Percentiles rank a stretch among this genome's conserved stretches.
Conservation (phyloP, 2,888 invertebrate species). For the Tuberolachnus salignus region DNA sequence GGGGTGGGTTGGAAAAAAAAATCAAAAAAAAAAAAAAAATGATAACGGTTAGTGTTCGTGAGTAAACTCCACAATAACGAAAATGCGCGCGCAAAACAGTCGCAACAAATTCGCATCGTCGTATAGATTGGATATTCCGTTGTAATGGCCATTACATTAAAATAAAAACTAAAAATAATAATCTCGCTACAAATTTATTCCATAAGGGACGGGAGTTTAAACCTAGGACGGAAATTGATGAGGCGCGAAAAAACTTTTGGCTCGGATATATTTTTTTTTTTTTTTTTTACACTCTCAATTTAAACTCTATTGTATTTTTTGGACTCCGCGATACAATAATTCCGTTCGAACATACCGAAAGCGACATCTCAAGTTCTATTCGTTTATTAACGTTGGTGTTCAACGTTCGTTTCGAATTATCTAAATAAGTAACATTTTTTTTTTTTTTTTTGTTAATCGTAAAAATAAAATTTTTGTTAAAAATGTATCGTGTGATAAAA, state of each 20-base stretch:
- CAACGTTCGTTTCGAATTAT: too few relatives aligned
- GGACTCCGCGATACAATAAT: neutral
- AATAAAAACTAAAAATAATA: too few relatives aligned
- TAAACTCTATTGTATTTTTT: conserved; percentile 32
- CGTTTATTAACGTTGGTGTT: too few relatives aligned
- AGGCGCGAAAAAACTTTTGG: conserved; percentile 49
- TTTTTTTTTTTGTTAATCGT: too few relatives aligned
- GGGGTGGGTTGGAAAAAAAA: too few relatives aligned
- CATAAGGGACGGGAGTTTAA: conserved; percentile 21
- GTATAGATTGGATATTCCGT: conserved; percentile 27
- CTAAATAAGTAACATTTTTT: too few relatives aligned
- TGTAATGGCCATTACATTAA: conserved; percentile 21
- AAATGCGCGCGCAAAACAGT: neutral
- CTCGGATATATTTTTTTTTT: conserved; percentile 33
- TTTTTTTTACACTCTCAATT: conserved; percentile 37
- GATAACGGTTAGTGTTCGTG: neutral
- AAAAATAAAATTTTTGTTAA: too few relatives aligned
- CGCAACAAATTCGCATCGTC: neutral
- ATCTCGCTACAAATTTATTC: conserved; percentile 15
- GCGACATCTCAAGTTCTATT: too few relatives aligned
- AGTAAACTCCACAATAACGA: conserved; percentile 13
- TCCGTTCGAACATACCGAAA: neutral
- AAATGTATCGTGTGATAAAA: too few relatives aligned
- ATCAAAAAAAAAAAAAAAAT: neutral
- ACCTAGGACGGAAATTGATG: conserved; percentile 40